Base-by-base conservation (phyloP, 1,140 invertebrate species). In the Stenopsyche tienmushanensis region DNA sequence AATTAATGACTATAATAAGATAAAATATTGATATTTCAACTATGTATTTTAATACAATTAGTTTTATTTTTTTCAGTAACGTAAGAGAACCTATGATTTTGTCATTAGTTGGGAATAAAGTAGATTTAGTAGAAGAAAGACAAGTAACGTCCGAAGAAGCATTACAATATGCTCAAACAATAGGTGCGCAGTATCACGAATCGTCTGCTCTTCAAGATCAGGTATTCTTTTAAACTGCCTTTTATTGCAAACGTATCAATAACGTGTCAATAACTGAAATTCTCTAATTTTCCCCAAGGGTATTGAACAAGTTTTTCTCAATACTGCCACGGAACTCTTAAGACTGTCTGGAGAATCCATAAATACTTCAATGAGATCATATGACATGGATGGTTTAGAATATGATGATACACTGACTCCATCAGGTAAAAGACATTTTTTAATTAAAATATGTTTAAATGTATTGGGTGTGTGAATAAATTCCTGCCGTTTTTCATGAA, bases 81-180 rank as follows among this genome's bases (percentile, higher is more conserved):
- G 86, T 92, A 0, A 85, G 89, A 29, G 86, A 88, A 58, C 79
- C 86, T 0, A 86, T 94, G 78, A 85, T 92, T 13, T 73, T 94
- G 0, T 87, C 86, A 0, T 77, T 96, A n/a, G 87, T 94, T 20
- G 92, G 92, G 1, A 96, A 94, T 75, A 95, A 96, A 76, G 83
- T 85, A 64, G 93, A 96, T 76, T 76, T 94, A 66, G 76, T 75
- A 20, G 74, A 82, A n/a, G 72, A 85, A 0, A 81, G 88, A 62
- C 74, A 80, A 0, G 88, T 94, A 0, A 72, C 83, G 0, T 73
- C 76, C 0, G 84, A 86, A 18, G 91, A 94, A 72, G 93, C 88
- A 0, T 75, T 82, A 47, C 79, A 87, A 53, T 96, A 92, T 79
- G 90, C 93, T 1, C 82, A 81, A 17, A 85, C 84, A n/a, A 93